These are phyloP conservation scores for Eonycteris spelaea DNA, from an alignment of 2,113 vertebrate genomes.

Conservation along the genomic window DNA sequence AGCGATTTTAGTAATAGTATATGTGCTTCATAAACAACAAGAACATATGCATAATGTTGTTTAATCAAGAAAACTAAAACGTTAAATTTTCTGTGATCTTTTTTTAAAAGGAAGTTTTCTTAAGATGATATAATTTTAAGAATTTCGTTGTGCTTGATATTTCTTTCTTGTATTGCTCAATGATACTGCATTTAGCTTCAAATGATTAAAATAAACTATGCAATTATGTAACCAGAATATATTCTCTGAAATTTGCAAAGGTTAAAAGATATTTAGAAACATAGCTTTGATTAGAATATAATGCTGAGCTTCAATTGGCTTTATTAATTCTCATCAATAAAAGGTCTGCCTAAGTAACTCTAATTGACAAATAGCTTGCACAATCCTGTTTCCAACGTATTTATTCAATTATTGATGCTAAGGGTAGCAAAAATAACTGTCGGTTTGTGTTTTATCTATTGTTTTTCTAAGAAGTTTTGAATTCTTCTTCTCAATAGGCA, in stretches of 20 bases:
- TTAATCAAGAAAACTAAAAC: constrained; percentile 52
- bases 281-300: not conserved
- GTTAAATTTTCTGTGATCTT: constrained; percentile 36
- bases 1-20: constrained; percentile 51
- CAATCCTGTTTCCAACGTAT: not conserved
- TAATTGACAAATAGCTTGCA: not conserved
- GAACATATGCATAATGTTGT: constrained; percentile 40
- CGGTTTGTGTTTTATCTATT: not conserved
- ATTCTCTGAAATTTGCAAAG: not conserved
- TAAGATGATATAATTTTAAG: not conserved
- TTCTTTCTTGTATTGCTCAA: not conserved
- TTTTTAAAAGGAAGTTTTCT: constrained; percentile 26
- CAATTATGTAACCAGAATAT: not conserved
- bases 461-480: not conserved
- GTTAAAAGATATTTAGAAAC: not conserved
- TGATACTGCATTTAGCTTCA: not conserved
- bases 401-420: not conserved
- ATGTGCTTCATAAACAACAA: constrained; percentile 50
- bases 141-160: not conserved
- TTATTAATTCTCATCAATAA: not conserved
- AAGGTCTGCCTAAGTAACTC: not conserved
- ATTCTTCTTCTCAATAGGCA: not conserved
- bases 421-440: not conserved
- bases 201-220: not conserved
- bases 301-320: not conserved